Base-by-base conservation (phyloP, 2,888 invertebrate species). In the Cephus pulcher region DNA sequence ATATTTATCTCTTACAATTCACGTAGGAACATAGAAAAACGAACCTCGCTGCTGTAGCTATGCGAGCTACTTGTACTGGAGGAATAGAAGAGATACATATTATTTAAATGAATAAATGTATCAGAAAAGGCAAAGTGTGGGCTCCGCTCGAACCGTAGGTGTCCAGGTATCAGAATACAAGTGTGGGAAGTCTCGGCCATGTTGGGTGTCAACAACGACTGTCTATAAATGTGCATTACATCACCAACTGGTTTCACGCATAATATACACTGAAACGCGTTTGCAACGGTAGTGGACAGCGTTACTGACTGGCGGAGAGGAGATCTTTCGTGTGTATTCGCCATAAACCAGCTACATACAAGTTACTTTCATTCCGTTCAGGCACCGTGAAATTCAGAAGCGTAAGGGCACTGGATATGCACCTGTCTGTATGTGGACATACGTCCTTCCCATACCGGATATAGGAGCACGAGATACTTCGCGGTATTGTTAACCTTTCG, bases 161-260 rank as follows among this genome's bases (percentile, higher is more conserved):
- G 79, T 82, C 74, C 78, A 73, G 74, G 76, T 76, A 69, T 78
- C 82, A 82, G 82, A 83, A 83, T 80, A 78, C 79, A 76, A 77
- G 82, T 86, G 84, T 86, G 83, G 86, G 86, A 83, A 87, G 81
- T 79, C 82, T 84, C 87, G 87, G 84, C 88, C 86, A 88, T 89
- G 86, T 88, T 89, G 84, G 87, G 85, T 83, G 82, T 83, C 82
- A 86, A 85, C 87, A 85, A 83, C 83, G 80, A 83, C 79, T 77
- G 82, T 85, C 88, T 90, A 87, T 89, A 90, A 90, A 87, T 84
- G 88, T 85, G 76, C 84, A 85, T 91, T 90, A 88, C 90, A 89
- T 91, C 90, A 91, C 85, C 87, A 89, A 91, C 90, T 87, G 90
- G 90, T 91, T 90, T 87, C 68, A 74, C 35, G 33, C 33, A 34